These are phyloP conservation scores for Hymenopus coronatus DNA, from an alignment of 2,888 invertebrate genomes.

Conservation along the genomic window DNA sequence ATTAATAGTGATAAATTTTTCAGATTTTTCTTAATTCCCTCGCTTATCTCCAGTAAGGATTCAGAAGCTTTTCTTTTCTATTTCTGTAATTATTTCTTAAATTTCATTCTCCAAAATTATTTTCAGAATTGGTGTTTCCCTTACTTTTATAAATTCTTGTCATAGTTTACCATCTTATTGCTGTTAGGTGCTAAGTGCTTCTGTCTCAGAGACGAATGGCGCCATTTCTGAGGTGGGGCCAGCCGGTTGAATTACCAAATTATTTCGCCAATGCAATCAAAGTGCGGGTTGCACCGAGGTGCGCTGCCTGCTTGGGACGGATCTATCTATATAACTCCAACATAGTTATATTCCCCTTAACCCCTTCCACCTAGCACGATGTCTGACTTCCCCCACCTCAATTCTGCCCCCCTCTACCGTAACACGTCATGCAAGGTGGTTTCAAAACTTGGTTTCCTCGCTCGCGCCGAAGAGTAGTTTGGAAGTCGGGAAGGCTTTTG, in stretches of 20 bases:
- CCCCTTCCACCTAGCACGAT: not conserved
- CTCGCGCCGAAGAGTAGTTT: not conserved
- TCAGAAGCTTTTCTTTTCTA: too few relatives aligned
- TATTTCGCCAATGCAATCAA: not conserved
- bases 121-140: too few relatives aligned
- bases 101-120: too few relatives aligned
- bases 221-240: not conserved
- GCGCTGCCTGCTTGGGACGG: not conserved
- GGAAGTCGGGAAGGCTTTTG: conserved; percentile 2
- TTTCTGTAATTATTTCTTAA: too few relatives aligned
- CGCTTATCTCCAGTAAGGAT: too few relatives aligned
- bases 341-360: conserved; percentile 21
- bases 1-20: too few relatives aligned
- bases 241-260: not conserved
- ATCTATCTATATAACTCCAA: not conserved
- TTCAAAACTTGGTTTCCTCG: conserved; percentile 16
- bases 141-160: too few relatives aligned
- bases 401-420: conserved; percentile 6
- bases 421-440: conserved; percentile 29
- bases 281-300: not conserved
- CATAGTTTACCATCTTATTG: too few relatives aligned
- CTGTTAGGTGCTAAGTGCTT: too few relatives aligned
- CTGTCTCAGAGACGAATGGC: not conserved
- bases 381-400: not conserved
- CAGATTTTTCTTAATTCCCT: too few relatives aligned